Conservation (phyloP, 2,888 invertebrate species). For the Hydroisotoma schaefferi region DNA sequence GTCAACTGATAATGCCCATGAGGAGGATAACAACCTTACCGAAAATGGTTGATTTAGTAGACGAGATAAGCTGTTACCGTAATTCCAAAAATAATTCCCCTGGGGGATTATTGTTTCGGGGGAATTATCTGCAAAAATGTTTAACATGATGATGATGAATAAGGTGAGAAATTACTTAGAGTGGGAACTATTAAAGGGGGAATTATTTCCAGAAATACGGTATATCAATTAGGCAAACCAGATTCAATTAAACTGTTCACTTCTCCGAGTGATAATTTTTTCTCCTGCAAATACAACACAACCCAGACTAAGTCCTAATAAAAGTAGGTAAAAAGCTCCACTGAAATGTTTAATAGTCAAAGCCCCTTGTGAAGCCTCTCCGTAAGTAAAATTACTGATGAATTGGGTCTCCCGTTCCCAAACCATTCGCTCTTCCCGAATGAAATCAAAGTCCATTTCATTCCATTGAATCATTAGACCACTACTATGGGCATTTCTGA, state of each 20-base stretch:
- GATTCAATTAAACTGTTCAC: not conserved
- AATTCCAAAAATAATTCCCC: no score
- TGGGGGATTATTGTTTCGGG: no score
- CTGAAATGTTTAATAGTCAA: constrained; percentile 20
- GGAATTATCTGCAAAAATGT: no score
- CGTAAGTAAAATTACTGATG: not conserved
- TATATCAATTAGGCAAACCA: no score
- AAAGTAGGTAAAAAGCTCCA: constrained; percentile 14
- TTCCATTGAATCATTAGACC: constrained; percentile 23
- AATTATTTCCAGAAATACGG: no score
- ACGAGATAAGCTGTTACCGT: no score
- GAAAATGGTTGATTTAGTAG: no score
- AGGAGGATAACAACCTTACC: not conserved
- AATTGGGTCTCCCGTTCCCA: constrained; percentile 24
- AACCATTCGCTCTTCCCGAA: constrained; percentile 3
- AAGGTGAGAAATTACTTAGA: no score
- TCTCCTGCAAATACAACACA: not conserved
- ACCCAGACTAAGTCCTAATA: not conserved
- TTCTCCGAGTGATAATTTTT: not conserved
- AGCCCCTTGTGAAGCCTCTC: not conserved
- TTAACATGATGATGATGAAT: no score
- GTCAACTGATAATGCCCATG: not conserved
- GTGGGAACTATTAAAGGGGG: no score
- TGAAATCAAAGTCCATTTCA: constrained; percentile 13
- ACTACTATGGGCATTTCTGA: constrained; percentile 3